Evolutionary conservation across 2,113 vertebrate species (phyloP).

Genomic region (Corythoichthys intestinalis): DNA sequence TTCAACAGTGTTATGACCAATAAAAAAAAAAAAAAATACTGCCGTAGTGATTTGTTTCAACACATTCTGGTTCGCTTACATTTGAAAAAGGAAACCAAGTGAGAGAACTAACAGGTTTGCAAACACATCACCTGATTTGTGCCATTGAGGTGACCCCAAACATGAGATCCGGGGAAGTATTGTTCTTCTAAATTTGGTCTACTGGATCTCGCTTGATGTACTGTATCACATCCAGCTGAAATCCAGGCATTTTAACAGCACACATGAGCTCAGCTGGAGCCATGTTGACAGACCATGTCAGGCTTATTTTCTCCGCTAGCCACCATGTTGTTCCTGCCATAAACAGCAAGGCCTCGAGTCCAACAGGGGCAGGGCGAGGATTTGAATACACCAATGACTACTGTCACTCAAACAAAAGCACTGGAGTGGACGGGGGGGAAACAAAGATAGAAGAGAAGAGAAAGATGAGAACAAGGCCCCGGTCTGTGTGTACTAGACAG

Average conservation of each 20-base stretch:
- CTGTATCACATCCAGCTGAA: neutral
- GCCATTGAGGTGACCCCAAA: neutral
- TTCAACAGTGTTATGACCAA: neutral
- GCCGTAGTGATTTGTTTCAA: neutral
- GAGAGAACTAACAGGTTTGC: neutral
- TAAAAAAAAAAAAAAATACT: neutral
- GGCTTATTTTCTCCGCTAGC: constrained; percentile 34
- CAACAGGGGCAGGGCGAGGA: constrained; percentile 14
- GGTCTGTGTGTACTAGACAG: constrained; percentile 37
- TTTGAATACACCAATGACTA: constrained; percentile 59
- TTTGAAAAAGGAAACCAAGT: neutral
- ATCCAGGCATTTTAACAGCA: neutral
- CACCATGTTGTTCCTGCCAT: constrained; percentile 45
- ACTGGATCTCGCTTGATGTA: neutral
- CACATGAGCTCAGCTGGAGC: constrained; percentile 14
- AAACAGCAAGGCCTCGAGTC: constrained; percentile 63
- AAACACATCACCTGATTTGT: neutral
- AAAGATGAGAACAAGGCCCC: constrained; percentile 55
- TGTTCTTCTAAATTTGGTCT: neutral
- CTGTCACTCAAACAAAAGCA: constrained; percentile 63
- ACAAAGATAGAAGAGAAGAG: constrained; percentile 43
- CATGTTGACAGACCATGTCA: constrained; percentile 7
- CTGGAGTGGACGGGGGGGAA: constrained; percentile 33
- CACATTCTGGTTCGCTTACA: neutral
- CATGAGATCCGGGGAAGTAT: neutral